Base-by-base conservation (phyloP, 2,797 vertebrate species). In the Coranthus polyacanthus region DNA sequence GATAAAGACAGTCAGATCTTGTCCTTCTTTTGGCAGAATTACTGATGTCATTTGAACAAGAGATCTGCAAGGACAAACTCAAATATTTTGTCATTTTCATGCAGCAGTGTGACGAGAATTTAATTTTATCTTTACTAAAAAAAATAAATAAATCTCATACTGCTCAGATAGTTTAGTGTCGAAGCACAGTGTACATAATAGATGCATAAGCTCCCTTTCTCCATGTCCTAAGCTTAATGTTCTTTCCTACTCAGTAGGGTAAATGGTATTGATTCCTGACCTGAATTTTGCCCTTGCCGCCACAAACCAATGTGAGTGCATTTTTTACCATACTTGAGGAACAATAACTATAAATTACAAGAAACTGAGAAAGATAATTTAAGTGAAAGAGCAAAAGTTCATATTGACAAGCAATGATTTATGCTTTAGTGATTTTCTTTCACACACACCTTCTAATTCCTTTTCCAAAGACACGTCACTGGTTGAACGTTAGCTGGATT, bases 201-300 rank as follows among this genome's bases (percentile, higher is more conserved):
- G 44, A 69, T 65, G 51, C 10, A 43, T 29, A 64, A 12, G 26
- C 32, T 78, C n/a, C 16, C n/a, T 53, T 58, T 73, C 37, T 65
- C 41, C 16, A 26, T 52, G 57, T 57, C 24, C 62, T 56, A 24
- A 43, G 69, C 79, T 62, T 68, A 66, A 71, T 79, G 66, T 24
- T 45, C 56, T 71, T 78, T 85, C 62, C 73, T 76, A 41, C 60
- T 75, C 60, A 41, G 20, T 17, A 47, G 43, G 44, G 45, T 85
- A 87, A 89, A 85, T 74, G 78, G 61, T 89, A 89, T 87, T 79
- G 85, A 88, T 91, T 83, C 74, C 16, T 86, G 82, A 82, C 75
- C 79, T 88, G 74, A 66, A 79, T 85, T 71, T 79, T 54, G 47
- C 60, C 24, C 66, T 58, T 53, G 52, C 53, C 18, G 76, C 65